A percentile compares a stretch with the other conserved stretches of the same genome.
Conservation (phyloP, 2,888 invertebrate species). For the Archips crataeganus region DNA sequence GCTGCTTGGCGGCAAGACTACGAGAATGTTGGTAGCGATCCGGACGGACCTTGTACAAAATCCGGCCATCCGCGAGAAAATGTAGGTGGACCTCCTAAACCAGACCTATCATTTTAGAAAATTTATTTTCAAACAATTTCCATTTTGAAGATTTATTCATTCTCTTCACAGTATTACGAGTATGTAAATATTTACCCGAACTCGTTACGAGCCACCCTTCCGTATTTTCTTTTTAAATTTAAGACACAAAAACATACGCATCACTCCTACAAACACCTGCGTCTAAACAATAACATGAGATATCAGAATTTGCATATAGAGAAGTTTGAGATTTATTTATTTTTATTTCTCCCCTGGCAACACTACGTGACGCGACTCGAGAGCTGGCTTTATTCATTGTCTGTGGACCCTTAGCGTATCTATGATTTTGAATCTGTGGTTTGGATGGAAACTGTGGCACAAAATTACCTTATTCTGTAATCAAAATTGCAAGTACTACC, state of each 20-base stretch:
- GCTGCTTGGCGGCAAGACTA: too few relatives aligned
- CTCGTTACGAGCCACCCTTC: conserved; percentile 5
- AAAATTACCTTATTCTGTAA: too few relatives aligned
- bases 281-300: conserved; percentile 37
- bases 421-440: conserved; percentile 23
- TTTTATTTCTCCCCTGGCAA: conserved; percentile 43
- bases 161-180: not conserved
- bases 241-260: conserved; percentile 15
- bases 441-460: too few relatives aligned
- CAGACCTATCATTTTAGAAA: not conserved
- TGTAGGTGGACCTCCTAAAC: not conserved
- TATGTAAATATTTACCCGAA: not conserved
- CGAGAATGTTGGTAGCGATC: too few relatives aligned
- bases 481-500: too few relatives aligned
- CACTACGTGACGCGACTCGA: conserved; percentile 42
- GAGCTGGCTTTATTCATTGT: conserved; percentile 37
- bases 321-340: conserved; percentile 25
- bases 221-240: conserved; percentile 5
- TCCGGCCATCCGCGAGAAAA: too few relatives aligned
- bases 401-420: conserved; percentile 5
- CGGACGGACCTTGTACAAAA: too few relatives aligned
- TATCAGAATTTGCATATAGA: conserved; percentile 40
- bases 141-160: not conserved
- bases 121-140: not conserved
- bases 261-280: conserved; percentile 21